Conservation (phyloP, 1,140 invertebrate genomes). For the Formica selysi region DNA sequence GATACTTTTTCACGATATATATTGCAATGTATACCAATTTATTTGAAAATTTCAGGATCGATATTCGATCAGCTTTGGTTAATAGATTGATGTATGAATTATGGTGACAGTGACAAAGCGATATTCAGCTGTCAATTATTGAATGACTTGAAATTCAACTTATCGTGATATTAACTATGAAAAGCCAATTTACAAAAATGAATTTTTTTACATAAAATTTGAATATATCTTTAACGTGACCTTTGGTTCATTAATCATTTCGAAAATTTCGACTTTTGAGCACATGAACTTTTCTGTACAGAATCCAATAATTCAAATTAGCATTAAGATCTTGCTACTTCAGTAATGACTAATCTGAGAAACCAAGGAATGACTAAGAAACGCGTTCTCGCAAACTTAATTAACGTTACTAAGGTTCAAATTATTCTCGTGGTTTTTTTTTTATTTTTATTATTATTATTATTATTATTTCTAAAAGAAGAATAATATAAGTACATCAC, state of each 20-base stretch:
- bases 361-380: not conserved
- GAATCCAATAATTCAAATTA: not conserved
- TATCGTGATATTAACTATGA: not conserved
- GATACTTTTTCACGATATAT: not conserved
- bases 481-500: not conserved
- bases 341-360: not conserved
- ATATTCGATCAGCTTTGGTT: not conserved
- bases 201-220: not conserved
- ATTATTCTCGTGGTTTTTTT: too few relatives aligned
- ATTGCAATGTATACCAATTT: not conserved
- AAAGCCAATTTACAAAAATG: not conserved
- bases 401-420: not conserved
- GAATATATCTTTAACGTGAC: not conserved
- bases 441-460: too few relatives aligned
- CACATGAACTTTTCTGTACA: not conserved
- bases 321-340: not conserved
- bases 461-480: too few relatives aligned
- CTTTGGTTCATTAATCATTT: not conserved
- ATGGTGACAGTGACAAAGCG: slow-evolving; percentile 5
- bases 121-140: slow-evolving; percentile 11
- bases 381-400: not conserved
- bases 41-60: slow-evolving; percentile 21
- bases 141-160: not conserved
- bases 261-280: too few relatives aligned
- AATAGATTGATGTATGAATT: slow-evolving; percentile 18